A percentile compares a stretch with the other conserved stretches of the same genome.
phyloP scores from a whole-genome alignment of 2,888 invertebrate genomes.

The Laothoe populi region DNA sequence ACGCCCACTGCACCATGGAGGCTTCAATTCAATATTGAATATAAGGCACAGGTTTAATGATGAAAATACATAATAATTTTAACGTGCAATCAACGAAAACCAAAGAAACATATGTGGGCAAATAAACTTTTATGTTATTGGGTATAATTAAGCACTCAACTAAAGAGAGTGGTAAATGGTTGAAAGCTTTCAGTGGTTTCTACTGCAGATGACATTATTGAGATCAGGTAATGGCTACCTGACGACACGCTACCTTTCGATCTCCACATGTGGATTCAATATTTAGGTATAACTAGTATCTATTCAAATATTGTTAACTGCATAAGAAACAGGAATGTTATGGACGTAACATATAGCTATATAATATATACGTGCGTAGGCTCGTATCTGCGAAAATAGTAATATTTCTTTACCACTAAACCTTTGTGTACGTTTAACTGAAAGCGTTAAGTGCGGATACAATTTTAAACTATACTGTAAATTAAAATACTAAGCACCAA shows the following conservation, averaged over 20 bases:
- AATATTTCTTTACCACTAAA: no score
- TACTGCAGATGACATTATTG: slow-evolving; percentile 35
- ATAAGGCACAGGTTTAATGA: neutral
- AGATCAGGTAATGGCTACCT: slow-evolving; percentile 19
- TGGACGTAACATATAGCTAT: no score
- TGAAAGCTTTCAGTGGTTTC: slow-evolving; percentile 72
- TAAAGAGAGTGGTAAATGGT: slow-evolving; percentile 63
- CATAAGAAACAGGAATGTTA: no score
- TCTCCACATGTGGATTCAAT: neutral
- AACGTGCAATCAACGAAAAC: neutral
- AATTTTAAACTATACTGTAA: no score
- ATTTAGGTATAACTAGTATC: neutral
- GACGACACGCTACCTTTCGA: slow-evolving; percentile 6
- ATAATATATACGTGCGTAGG: no score
- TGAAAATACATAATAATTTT: neutral
- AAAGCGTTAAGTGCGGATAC: no score
- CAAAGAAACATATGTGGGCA: neutral
- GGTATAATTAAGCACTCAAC: slow-evolving; percentile 4
- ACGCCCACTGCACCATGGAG: no score
- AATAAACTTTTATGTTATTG: neutral
- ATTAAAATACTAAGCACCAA: no score
- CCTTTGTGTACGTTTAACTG: no score
- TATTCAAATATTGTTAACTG: neutral
- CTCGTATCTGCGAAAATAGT: no score
- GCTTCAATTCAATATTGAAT: no score